A percentile compares a stretch with the other conserved stretches of the same genome.
These are phyloP conservation scores for Neosilurus mollespiculum DNA, from an alignment of 2,797 vertebrate species.

Conservation along the genomic window DNA sequence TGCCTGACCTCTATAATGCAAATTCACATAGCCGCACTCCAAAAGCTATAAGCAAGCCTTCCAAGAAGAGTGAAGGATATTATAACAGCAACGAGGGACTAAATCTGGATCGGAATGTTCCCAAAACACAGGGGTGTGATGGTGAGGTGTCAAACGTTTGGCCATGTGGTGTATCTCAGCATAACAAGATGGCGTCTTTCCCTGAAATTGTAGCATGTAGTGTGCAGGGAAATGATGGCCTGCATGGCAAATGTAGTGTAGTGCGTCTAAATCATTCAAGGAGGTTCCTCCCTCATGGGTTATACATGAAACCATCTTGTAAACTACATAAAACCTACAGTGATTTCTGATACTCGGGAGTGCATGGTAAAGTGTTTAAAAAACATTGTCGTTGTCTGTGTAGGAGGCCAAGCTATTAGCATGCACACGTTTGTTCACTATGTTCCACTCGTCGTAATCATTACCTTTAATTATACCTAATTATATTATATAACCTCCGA, in stretches of 20 bases:
- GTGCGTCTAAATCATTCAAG: background rate
- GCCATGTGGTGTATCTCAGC: background rate
- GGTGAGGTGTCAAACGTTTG: background rate
- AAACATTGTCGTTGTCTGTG: background rate
- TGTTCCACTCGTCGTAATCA: background rate
- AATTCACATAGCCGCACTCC: background rate
- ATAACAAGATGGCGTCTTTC: background rate
- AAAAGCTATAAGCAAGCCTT: background rate
- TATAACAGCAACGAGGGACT: background rate
- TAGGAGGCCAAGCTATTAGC: conserved; percentile 14
- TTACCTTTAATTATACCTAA: conserved; percentile 11
- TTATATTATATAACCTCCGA: conserved; percentile 11
- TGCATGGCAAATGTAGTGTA: background rate
- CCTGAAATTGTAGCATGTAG: background rate
- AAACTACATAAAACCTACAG: background rate
- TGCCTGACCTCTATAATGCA: background rate
- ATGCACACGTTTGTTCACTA: background rate
- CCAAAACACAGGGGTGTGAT: background rate
- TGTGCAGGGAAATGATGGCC: background rate
- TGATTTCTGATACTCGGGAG: background rate
- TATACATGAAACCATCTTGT: background rate
- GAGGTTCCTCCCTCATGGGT: background rate
- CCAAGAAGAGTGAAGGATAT: background rate
- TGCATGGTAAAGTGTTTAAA: background rate
- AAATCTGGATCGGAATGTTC: background rate